A percentile compares a stretch with the other conserved stretches of the same genome.
These are phyloP conservation scores for Microhierax caerulescens DNA, from an alignment of 2,797 vertebrate genomes.

Conservation along the genomic window DNA sequence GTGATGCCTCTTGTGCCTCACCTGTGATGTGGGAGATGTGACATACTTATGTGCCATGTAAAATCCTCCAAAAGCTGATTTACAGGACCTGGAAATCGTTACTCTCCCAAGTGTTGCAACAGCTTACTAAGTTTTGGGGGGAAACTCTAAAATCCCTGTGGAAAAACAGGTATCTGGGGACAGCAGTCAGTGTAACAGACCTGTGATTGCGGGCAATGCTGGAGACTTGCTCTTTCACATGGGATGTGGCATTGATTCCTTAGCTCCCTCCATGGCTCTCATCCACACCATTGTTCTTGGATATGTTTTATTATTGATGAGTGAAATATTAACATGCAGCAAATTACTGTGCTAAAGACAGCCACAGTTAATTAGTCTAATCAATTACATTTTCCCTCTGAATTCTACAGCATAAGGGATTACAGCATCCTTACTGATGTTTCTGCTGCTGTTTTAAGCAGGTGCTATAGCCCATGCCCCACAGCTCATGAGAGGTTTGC, in stretches of 20 bases:
- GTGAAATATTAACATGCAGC: no score
- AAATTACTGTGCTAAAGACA: neutral
- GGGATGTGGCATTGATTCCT: neutral
- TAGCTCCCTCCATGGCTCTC: neutral
- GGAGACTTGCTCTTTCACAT: neutral
- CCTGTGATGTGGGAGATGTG: no score
- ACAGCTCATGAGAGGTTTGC: neutral
- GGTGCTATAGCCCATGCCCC: neutral
- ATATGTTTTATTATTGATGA: neutral
- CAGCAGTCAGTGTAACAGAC: neutral
- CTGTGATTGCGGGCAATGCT: accelerated
- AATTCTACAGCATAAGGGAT: neutral
- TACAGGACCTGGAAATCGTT: neutral
- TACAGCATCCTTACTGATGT: neutral
- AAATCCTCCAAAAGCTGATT: neutral
- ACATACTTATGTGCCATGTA: accelerated
- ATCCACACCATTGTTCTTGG: neutral
- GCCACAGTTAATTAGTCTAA: neutral
- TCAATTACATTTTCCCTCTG: neutral
- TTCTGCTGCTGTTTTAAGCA: neutral
- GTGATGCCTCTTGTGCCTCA: neutral
- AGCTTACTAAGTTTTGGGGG: neutral
- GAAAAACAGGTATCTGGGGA: neutral
- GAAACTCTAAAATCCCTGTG: neutral
- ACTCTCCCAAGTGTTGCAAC: neutral